phyloP scores from a whole-genome alignment of 2,113 vertebrate species.

The Sylvietta virens region DNA sequence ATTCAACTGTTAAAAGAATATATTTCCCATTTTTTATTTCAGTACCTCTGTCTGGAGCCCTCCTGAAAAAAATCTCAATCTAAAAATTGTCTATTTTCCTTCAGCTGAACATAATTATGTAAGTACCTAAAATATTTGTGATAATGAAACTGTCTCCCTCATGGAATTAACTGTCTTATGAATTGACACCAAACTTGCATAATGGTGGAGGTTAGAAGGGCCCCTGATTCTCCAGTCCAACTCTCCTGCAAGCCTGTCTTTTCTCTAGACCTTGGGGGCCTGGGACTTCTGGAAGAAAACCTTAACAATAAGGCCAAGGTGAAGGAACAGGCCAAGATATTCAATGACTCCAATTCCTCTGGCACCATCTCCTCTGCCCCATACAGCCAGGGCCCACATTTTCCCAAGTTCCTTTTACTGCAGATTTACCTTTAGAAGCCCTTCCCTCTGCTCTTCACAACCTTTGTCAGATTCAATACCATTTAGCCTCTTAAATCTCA shows the following conservation, averaged over 20 bases:
- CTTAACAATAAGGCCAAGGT: neutral
- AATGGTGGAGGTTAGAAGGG: neutral
- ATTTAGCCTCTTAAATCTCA: neutral
- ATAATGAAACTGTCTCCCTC: neutral
- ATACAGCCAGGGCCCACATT: accelerated
- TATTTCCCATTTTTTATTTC: neutral
- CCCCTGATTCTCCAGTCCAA: neutral
- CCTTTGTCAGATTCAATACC: neutral
- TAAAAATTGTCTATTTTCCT: neutral
- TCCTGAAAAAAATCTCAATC: neutral
- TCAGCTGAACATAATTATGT: neutral
- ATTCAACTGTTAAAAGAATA: neutral
- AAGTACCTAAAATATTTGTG: neutral
- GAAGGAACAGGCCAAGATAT: neutral
- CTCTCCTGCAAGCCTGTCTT: neutral
- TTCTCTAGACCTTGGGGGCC: neutral
- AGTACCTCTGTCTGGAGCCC: neutral
- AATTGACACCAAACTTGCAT: neutral
- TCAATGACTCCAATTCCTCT: neutral
- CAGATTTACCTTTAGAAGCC: neutral
- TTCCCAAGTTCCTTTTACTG: neutral
- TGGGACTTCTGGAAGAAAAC: neutral
- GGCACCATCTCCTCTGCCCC: neutral
- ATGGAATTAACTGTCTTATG: neutral
- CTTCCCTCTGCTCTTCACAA: neutral